Conservation (phyloP, 2,113 vertebrate species). For the Naja naja region DNA sequence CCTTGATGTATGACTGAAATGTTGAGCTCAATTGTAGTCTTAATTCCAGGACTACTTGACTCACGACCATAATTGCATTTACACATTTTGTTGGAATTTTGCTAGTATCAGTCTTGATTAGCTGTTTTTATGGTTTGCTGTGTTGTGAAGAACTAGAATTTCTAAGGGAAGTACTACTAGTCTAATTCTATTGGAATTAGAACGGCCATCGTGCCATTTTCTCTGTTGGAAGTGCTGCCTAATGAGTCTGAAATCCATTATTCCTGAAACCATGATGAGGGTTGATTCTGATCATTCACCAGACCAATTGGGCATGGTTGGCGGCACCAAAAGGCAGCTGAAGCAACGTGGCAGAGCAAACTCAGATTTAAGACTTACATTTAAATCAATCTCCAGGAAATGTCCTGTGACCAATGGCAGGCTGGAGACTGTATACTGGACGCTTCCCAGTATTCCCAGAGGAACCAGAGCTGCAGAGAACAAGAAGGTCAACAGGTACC, state of each 20-base stretch:
- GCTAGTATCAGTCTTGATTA: neutral
- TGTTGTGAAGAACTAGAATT: neutral
- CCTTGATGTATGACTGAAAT: no score
- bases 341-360: fast-evolving
- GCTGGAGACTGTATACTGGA: conserved; percentile 61
- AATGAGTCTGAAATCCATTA: neutral
- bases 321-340: neutral
- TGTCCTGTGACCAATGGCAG: conserved; percentile 58
- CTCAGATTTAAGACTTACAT: conserved; percentile 26
- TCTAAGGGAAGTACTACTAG: neutral
- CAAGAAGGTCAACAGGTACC: fast-evolving
- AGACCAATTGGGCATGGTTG: neutral
- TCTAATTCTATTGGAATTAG: neutral
- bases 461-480: conserved; percentile 58
- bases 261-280: neutral
- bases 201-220: neutral
- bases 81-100: neutral
- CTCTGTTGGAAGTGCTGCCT: neutral
- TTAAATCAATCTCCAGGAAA: conserved; percentile 63
- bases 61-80: neutral
- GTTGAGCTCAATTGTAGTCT: no score
- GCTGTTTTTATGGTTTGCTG: neutral
- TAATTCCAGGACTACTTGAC: no score
- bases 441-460: conserved; percentile 61
- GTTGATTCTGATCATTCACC: neutral